Base-by-base conservation (phyloP, 2,113 vertebrate species). In the Pseudopodoces humilis region DNA sequence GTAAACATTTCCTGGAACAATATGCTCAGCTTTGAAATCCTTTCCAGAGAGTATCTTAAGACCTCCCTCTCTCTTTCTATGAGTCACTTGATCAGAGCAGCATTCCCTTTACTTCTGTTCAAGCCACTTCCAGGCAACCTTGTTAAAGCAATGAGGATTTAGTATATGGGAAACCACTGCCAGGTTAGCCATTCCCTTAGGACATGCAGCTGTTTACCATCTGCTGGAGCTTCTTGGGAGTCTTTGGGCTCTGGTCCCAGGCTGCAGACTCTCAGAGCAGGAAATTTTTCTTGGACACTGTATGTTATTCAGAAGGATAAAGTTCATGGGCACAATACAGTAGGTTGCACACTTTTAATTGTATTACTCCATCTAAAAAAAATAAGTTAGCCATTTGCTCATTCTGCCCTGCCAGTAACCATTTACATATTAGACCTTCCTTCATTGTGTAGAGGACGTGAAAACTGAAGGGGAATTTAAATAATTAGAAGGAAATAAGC, bases 1-100 rank as follows among this genome's bases (percentile, higher is more conserved):
- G 92, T 96, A 97, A 97, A 97, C 95, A 96, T 95, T 97, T 96
- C 95, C 95, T 97, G 95, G 96, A 97, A 97, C 94, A 93, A 75
- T 56, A 92, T 79, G 41, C 79, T 91, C 77, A 59, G 93, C 95
- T 97, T 97, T 97, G 94, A 95, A 97, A 96, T 91, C 72, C 67
- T 92, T 92, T 96, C 95, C 96, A 95, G 86, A 84, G 83, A 92
- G 76, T 83, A 72, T 96, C 88, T 96, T 84, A 89, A 86, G 93
- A 85, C 92, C 75, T 94, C 92, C 87, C 90, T 95, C 95, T 79
- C 62, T 96, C 80, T 68, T 82, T 96, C 81, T 90, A 2, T 95
- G 96, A 92, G 65, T 97, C 96, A 95, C 59, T 94, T 59, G 90
- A 90, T 96, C 82, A 58, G 79, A 88, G 69, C 80, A 85, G 74